Conservation (phyloP, 2,113 vertebrate species). For the Sarotherodon lohbergeri region DNA sequence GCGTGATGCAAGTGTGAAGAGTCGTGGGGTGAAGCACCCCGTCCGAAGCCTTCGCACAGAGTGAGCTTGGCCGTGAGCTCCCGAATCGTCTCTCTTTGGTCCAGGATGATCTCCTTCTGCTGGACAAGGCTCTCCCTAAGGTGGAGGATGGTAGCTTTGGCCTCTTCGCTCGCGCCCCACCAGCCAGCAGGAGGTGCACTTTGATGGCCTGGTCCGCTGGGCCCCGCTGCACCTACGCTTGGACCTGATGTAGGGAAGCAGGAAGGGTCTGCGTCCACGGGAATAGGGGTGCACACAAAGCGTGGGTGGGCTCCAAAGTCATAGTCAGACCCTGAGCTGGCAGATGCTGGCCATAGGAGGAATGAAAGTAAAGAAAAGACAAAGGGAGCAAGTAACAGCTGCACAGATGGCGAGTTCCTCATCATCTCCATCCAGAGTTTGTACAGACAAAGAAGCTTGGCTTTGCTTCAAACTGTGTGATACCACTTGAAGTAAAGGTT, state of each 20-base stretch:
- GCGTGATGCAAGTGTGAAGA: conserved; percentile 16
- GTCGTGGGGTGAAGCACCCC: conserved; percentile 26
- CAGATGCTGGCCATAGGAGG: not conserved
- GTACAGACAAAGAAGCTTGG: not conserved
- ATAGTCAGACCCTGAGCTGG: conserved; percentile 41
- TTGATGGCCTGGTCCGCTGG: conserved; percentile 43
- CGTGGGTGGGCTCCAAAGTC: conserved; percentile 61
- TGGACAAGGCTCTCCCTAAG: conserved; percentile 78
- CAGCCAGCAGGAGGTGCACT: conserved; percentile 53
- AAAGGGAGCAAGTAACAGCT: not conserved
- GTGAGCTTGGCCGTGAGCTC: conserved; percentile 79
- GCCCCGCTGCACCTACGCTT: conserved; percentile 12
- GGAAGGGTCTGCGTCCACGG: conserved; percentile 70
- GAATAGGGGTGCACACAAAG: conserved; percentile 78
- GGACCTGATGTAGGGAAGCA: conserved; percentile 62
- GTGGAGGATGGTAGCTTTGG: conserved; percentile 77
- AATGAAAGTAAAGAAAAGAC: conserved; percentile 7
- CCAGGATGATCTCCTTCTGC: conserved; percentile 80
- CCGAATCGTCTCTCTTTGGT: conserved; percentile 78
- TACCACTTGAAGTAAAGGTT: not conserved
- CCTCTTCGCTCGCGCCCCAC: conserved; percentile 76
- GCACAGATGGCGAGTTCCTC: not conserved
- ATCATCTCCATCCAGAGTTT: conserved; percentile 29
- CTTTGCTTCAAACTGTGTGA: conserved; percentile 13
- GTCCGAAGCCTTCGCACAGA: conserved; percentile 72